Conservation (phyloP, 1,140 invertebrate genomes). For the Zaprionus ghesquierei region DNA sequence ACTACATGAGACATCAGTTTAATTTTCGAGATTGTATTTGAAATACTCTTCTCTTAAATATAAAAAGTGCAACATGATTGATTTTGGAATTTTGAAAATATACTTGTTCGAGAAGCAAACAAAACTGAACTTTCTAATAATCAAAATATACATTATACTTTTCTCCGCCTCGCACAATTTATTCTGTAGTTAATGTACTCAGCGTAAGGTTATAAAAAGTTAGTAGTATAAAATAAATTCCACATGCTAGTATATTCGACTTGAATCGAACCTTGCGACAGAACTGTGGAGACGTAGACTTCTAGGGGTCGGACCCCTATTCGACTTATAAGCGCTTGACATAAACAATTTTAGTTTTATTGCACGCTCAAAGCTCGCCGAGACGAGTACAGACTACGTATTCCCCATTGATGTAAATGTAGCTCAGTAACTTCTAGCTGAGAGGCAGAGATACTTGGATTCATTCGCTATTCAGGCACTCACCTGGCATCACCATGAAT, state of each 20-base stretch:
- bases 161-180: neutral
- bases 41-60: neutral
- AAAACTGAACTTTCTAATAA: neutral
- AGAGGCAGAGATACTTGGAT: neutral
- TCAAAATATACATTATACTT: neutral
- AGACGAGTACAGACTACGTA: slow-evolving; percentile 8
- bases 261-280: neutral
- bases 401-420: slow-evolving; percentile 32
- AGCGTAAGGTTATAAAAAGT: neutral
- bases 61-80: neutral
- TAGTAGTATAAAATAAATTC: neutral
- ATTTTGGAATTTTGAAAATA: neutral
- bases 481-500: slow-evolving; percentile 36
- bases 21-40: neutral
- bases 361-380: slow-evolving; percentile 18
- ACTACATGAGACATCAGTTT: neutral
- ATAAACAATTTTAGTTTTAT: slow-evolving; percentile 35
- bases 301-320: slow-evolving; percentile 5
- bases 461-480: slow-evolving; percentile 16
- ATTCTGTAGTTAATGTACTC: neutral
- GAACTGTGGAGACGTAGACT: neutral
- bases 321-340: neutral
- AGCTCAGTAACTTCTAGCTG: neutral
- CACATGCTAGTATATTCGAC: neutral
- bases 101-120: neutral